These are phyloP conservation scores for Sebastes hubbsi DNA, from an alignment of 2,797 vertebrate genomes.

Conservation along the genomic window DNA sequence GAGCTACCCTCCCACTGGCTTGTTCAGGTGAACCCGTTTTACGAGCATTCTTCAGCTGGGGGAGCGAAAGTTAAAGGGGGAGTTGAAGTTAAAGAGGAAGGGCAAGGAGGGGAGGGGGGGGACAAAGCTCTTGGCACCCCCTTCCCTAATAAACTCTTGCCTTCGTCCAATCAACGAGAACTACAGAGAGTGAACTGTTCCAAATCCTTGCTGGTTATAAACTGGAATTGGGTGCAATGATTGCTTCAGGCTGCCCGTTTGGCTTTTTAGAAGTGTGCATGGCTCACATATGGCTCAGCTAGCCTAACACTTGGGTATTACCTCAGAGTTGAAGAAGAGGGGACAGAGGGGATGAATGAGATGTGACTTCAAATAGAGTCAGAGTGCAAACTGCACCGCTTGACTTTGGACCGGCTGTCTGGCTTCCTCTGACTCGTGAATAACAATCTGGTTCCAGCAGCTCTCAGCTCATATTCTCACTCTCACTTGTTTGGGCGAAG, in stretches of 20 bases:
- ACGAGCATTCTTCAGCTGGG: conserved; percentile 84
- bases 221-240: conserved; percentile 82
- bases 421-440: conserved; percentile 37
- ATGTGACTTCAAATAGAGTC: conserved; percentile 56
- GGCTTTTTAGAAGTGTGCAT: conserved; percentile 72
- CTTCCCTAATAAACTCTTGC: conserved; percentile 75
- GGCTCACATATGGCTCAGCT: conserved; percentile 76
- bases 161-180: conserved; percentile 69
- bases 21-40: conserved; percentile 85
- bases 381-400: conserved; percentile 43
- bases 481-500: conserved; percentile 61
- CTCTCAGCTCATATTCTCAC: conserved; percentile 49
- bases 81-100: conserved; percentile 80
- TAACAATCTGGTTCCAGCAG: conserved; percentile 48
- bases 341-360: conserved; percentile 53
- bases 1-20: conserved; percentile 76
- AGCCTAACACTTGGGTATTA: conserved; percentile 68
- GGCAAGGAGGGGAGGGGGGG: conserved; percentile 55
- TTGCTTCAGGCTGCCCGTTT: conserved; percentile 82
- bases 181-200: conserved; percentile 73
- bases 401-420: conserved; percentile 40
- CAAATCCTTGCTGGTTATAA: conserved; percentile 79
- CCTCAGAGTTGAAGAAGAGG: conserved; percentile 71
- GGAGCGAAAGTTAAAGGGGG: conserved; percentile 80
- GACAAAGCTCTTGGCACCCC: conserved; percentile 76